Conservation (phyloP, 2,888 invertebrate genomes). For the Polydrusus cervinus region DNA sequence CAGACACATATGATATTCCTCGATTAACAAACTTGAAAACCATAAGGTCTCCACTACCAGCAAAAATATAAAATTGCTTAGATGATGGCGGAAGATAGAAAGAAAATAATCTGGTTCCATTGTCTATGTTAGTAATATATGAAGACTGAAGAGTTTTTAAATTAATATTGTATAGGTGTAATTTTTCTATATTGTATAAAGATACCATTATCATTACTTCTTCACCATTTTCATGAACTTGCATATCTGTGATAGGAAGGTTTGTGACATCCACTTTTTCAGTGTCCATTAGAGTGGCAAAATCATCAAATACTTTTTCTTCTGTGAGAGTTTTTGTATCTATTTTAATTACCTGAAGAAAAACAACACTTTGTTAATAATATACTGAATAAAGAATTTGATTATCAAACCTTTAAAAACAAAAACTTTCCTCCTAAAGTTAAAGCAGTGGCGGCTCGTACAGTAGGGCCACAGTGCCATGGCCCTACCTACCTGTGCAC, state of each 20-base stretch:
- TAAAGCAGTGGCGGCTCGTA: too few species aligned
- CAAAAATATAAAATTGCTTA: conserved; percentile 49
- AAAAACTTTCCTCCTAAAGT: too few species aligned
- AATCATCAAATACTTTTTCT: conserved; percentile 62
- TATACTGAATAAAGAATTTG: too few species aligned
- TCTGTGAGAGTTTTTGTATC: conserved; percentile 71
- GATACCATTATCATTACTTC: conserved; percentile 72
- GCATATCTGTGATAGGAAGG: conserved; percentile 74
- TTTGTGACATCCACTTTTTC: conserved; percentile 75
- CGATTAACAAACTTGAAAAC: conserved; percentile 51
- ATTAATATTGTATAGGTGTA: conserved; percentile 69
- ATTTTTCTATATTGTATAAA: conserved; percentile 70
- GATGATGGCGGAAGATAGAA: conserved; percentile 54
- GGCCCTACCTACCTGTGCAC: too few species aligned
- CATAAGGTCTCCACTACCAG: not conserved
- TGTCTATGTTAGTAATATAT: conserved; percentile 56
- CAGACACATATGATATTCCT: not conserved
- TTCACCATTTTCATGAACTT: conserved; percentile 62
- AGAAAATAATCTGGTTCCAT: conserved; percentile 29
- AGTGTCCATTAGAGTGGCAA: conserved; percentile 71
- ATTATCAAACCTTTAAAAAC: too few species aligned
- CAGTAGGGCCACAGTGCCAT: too few species aligned
- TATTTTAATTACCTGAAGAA: conserved; percentile 66
- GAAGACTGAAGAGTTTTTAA: conserved; percentile 59
- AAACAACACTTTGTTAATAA: not conserved